A percentile compares a stretch with the other conserved stretches of the same genome.
phyloP scores from a whole-genome alignment of 2,888 invertebrate genomes.

The Drepanosiphum platanoidis region DNA sequence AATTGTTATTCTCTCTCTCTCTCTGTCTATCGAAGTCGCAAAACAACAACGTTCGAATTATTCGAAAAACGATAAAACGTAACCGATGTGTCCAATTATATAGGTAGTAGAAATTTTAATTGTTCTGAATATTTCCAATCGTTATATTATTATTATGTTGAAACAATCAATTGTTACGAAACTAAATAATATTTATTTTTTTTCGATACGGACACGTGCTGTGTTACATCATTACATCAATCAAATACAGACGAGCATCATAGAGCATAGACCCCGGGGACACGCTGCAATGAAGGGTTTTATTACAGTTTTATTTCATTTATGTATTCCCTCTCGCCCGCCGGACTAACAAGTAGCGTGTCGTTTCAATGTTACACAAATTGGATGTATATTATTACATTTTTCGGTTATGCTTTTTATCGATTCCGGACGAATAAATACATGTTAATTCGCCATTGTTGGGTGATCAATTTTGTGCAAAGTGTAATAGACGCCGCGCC shows the following conservation, averaged over 20 bases:
- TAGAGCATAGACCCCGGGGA: constrained; percentile 9
- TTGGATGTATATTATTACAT: constrained; percentile 7
- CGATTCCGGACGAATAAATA: not conserved
- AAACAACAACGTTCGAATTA: too few species aligned
- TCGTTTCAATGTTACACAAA: not conserved
- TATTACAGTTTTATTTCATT: constrained; percentile 13
- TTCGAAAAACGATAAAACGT: too few species aligned
- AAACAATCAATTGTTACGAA: not conserved
- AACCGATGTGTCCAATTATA: too few species aligned
- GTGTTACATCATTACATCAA: not conserved
- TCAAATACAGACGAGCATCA: not conserved
- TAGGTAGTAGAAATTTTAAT: too few species aligned
- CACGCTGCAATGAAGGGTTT: not conserved
- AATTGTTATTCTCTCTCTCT: too few species aligned
- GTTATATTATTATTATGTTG: not conserved
- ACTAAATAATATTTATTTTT: not conserved
- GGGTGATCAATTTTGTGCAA: not conserved
- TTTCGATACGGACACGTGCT: not conserved
- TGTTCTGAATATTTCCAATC: not conserved
- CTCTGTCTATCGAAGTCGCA: too few species aligned
- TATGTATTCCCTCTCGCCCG: not conserved
- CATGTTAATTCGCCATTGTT: not conserved
- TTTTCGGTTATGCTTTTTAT: not conserved
- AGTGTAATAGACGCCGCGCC: not conserved
- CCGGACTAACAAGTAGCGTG: constrained; percentile 7